A percentile compares a stretch with the other conserved stretches of the same genome.
These are phyloP conservation scores for Pelagia noctiluca DNA, from an alignment of 30 jellyfish, hydroid and myxozoan genomes.

Conservation along the genomic window DNA sequence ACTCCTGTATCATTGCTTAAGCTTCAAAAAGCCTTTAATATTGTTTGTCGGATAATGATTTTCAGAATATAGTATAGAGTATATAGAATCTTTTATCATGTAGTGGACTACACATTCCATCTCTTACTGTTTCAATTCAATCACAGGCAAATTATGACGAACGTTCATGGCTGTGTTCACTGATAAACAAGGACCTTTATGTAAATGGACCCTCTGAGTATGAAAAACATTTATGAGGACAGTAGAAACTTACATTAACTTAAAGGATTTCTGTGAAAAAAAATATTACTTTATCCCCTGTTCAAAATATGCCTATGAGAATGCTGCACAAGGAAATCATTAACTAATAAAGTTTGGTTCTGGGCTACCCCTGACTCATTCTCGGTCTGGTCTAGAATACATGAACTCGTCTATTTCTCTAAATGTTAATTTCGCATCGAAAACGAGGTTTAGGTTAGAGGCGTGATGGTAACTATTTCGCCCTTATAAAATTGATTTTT, in stretches of 20 bases:
- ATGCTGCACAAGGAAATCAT: neutral
- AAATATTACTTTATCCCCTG: neutral
- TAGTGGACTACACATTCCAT: slow-evolving; percentile 1
- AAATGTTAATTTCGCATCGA: too few species aligned
- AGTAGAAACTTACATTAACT: neutral
- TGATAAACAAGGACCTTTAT: neutral
- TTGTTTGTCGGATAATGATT: slow-evolving; percentile 21
- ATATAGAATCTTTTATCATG: slow-evolving; percentile 2
- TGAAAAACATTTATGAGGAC: neutral
- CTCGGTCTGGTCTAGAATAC: slow-evolving; percentile 4
- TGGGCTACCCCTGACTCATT: neutral
- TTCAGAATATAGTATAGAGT: neutral
- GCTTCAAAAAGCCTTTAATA: slow-evolving; percentile 24
- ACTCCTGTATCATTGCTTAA: neutral
- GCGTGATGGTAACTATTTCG: too few species aligned
- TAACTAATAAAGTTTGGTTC: neutral
- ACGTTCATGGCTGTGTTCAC: slow-evolving; percentile 8
- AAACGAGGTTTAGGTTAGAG: too few species aligned
- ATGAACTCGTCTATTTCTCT: too few species aligned
- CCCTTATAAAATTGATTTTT: too few species aligned
- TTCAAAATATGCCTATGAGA: neutral
- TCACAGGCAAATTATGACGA: neutral
- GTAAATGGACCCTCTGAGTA: slow-evolving; percentile 1
- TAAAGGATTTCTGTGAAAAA: too few species aligned
- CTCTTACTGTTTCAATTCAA: neutral